Conservation (phyloP, 2,888 invertebrate genomes). For the Diarsia rubi region DNA sequence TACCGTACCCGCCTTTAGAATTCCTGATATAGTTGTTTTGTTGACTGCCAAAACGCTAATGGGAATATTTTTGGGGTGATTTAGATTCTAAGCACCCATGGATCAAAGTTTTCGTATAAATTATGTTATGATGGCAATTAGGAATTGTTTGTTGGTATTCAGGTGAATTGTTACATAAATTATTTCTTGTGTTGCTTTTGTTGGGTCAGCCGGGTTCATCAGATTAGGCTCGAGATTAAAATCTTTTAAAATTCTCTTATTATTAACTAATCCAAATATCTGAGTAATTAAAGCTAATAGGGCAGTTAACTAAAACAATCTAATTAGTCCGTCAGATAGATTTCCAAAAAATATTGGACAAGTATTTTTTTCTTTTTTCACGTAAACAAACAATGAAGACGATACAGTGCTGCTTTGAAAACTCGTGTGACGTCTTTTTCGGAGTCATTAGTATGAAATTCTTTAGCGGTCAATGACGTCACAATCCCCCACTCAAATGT, state of each 20-base stretch:
- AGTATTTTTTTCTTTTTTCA: no score
- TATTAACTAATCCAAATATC: neutral
- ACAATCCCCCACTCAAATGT: no score
- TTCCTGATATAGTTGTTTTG: slow-evolving; percentile 35
- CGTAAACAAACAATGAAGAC: no score
- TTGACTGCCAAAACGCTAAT: slow-evolving; percentile 43
- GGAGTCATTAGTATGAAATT: no score
- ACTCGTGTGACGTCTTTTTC: no score
- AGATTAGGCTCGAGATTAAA: neutral
- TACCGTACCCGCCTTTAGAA: slow-evolving; percentile 1
- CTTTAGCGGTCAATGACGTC: no score
- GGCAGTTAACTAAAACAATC: no score
- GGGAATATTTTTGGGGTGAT: slow-evolving; percentile 47
- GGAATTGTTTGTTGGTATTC: slow-evolving; percentile 15
- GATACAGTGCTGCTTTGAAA: no score
- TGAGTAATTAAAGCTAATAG: neutral
- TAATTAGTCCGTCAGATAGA: no score
- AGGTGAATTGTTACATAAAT: slow-evolving; percentile 23
- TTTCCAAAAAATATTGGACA: no score
- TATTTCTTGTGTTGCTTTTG: neutral
- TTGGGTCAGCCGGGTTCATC: neutral
- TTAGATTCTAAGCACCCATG: slow-evolving; percentile 18
- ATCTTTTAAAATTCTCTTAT: neutral
- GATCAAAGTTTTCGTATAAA: slow-evolving; percentile 47
- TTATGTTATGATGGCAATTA: slow-evolving; percentile 17